phyloP scores from a whole-genome alignment of 2,113 vertebrate genomes.

The Panurus biarmicus region DNA sequence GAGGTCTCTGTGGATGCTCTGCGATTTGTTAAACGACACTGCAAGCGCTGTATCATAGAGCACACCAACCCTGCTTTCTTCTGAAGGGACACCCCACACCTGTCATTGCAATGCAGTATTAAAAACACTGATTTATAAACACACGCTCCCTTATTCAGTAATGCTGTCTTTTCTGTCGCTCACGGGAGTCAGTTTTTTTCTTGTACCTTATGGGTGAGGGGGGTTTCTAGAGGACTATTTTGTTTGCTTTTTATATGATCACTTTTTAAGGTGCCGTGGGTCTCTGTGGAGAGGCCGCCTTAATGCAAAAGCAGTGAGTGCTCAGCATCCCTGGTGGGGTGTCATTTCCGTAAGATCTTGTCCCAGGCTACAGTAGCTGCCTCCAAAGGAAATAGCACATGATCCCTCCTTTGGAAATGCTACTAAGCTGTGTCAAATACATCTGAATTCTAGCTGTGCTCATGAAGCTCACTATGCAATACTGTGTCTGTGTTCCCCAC shows the following conservation, averaged over 20 bases:
- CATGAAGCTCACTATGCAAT: slow-evolving; percentile 27
- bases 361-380: slow-evolving; percentile 15
- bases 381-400: slow-evolving; percentile 43
- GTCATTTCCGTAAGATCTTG: background rate
- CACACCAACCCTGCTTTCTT: slow-evolving; percentile 98
- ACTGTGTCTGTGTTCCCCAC: background rate
- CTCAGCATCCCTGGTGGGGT: background rate
- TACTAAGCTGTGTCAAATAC: slow-evolving; percentile 10
- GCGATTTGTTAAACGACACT: slow-evolving; percentile 89
- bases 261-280: background rate
- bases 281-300: background rate
- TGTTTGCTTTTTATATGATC: background rate
- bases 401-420: background rate
- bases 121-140: slow-evolving; percentile 44
- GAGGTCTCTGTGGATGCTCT: slow-evolving; percentile 91
- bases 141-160: background rate
- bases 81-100: slow-evolving; percentile 64
- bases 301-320: slow-evolving; percentile 23
- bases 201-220: slow-evolving; percentile 2
- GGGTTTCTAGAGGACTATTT: slow-evolving; percentile 11
- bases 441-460: slow-evolving; percentile 49
- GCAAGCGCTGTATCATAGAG: slow-evolving; percentile 93
- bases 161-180: slow-evolving; percentile 44
- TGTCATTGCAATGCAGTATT: background rate
- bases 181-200: slow-evolving; percentile 34